These are phyloP conservation scores for Blastomussa wellsi DNA, from an alignment of 92 coral and sea anemone genomes.

Conservation along the genomic window DNA sequence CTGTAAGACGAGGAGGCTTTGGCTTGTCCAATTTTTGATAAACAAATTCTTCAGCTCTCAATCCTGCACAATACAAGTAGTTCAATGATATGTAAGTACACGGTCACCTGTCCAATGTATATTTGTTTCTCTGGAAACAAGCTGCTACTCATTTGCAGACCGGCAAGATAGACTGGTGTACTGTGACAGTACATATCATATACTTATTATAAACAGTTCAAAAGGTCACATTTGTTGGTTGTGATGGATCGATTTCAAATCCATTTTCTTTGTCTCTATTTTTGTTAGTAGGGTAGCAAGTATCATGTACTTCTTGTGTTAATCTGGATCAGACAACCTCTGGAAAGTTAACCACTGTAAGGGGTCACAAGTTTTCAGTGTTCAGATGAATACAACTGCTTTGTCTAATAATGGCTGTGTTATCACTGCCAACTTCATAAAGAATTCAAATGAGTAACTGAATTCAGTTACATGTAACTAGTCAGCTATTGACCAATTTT, in stretches of 20 bases:
- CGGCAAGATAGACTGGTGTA: too few relatives aligned
- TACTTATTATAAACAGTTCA: too few relatives aligned
- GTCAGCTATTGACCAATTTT: background rate
- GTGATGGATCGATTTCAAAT: too few relatives aligned
- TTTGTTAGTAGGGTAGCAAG: too few relatives aligned
- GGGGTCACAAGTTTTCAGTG: background rate
- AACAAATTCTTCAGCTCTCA: slow-evolving; percentile 88
- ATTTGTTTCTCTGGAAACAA: background rate
- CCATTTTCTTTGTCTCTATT: too few relatives aligned
- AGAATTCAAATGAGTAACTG: background rate
- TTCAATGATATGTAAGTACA: background rate
- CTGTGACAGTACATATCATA: too few relatives aligned
- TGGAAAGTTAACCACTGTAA: background rate
- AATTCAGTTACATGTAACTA: too few relatives aligned
- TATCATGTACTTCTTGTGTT: too few relatives aligned
- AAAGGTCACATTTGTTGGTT: too few relatives aligned
- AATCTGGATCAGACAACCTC: background rate
- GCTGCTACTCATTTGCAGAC: background rate
- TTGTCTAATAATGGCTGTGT: too few relatives aligned
- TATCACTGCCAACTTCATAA: too few relatives aligned
- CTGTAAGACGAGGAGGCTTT: slow-evolving; percentile 83
- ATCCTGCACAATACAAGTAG: slow-evolving; percentile 44
- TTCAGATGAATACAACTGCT: background rate
- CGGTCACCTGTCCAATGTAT: background rate
- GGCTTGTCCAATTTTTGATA: slow-evolving; percentile 85